phyloP scores from a whole-genome alignment of 2,113 vertebrate genomes.

The Bubo scandiacus region DNA sequence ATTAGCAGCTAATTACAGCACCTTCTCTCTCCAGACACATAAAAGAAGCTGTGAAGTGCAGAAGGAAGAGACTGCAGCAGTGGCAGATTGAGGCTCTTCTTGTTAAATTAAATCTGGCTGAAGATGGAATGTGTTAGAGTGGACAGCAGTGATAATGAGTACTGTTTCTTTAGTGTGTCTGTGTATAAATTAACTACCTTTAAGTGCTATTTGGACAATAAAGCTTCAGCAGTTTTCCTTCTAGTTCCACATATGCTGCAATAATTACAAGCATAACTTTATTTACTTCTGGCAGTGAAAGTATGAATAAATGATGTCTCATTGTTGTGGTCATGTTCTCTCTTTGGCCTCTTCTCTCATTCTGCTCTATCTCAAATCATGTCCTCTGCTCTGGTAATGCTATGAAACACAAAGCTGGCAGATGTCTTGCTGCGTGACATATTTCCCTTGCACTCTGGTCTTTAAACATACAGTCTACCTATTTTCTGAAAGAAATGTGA shows the following conservation, averaged over 20 bases:
- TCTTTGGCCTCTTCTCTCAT: background rate
- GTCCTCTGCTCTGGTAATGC: background rate
- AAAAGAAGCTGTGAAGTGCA: conserved; percentile 51
- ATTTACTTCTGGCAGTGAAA: conserved; percentile 53
- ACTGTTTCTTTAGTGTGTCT: conserved; percentile 18
- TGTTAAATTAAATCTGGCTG: conserved; percentile 64
- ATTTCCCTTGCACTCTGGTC: conserved; percentile 19
- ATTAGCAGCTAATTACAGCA: conserved; percentile 50
- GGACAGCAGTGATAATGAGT: conserved; percentile 56
- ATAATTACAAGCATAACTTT: conserved; percentile 34
- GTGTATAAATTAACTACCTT: conserved; percentile 56
- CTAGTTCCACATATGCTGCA: conserved; percentile 14
- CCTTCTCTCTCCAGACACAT: conserved; percentile 46
- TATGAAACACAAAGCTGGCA: conserved; percentile 19
- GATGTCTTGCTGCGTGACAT: conserved; percentile 13
- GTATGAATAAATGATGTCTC: conserved; percentile 30
- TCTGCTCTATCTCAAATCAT: background rate
- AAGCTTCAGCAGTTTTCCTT: conserved; percentile 40
- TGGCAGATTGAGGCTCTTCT: conserved; percentile 50
- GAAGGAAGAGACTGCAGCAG: conserved; percentile 27
- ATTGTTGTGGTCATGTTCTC: background rate
- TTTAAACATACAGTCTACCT: conserved; percentile 6
- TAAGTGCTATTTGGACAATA: conserved; percentile 20
- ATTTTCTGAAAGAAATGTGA: conserved; percentile 45
- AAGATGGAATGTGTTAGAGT: conserved; percentile 42